Evolutionary conservation across 2,888 invertebrate genomes (phyloP).

Genomic region (Linyphia triangularis): DNA sequence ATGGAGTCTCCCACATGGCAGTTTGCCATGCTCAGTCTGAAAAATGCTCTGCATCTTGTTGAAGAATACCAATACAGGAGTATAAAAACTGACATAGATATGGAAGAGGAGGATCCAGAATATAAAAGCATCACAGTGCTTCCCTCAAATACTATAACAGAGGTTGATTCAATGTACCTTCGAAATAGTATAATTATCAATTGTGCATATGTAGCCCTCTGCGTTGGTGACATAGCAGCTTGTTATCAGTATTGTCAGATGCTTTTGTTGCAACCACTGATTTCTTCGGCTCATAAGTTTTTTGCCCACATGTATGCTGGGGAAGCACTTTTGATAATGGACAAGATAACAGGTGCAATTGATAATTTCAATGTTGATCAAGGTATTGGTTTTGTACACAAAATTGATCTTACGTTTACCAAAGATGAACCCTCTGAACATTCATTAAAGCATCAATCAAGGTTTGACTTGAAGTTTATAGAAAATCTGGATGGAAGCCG

Average conservation of each 20-base stretch:
- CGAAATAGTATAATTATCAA: conserved; percentile 86
- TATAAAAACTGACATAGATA: background rate
- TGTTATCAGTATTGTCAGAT: conserved; percentile 89
- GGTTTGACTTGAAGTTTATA: conserved; percentile 56
- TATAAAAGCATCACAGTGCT: conserved; percentile 78
- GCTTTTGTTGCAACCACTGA: conserved; percentile 86
- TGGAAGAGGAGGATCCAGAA: conserved; percentile 74
- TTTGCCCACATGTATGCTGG: conserved; percentile 93
- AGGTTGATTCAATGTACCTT: conserved; percentile 79
- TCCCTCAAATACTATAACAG: conserved; percentile 80
- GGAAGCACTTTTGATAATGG: conserved; percentile 90
- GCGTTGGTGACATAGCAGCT: conserved; percentile 89
- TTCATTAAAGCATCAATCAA: conserved; percentile 63
- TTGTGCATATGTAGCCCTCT: conserved; percentile 90
- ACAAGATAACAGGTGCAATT: conserved; percentile 90
- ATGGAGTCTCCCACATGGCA: conserved; percentile 93
- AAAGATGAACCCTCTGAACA: conserved; percentile 18
- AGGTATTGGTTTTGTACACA: conserved; percentile 77
- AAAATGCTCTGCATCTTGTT: conserved; percentile 89
- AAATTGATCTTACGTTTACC: conserved; percentile 77
- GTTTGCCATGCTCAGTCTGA: conserved; percentile 92
- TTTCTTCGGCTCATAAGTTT: conserved; percentile 86
- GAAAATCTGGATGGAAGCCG: conserved; percentile 71
- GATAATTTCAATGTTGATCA: conserved; percentile 85
- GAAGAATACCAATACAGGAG: conserved; percentile 81